These are phyloP conservation scores for Decapterus maruadsi DNA, from an alignment of 2,797 vertebrate genomes.

Conservation along the genomic window DNA sequence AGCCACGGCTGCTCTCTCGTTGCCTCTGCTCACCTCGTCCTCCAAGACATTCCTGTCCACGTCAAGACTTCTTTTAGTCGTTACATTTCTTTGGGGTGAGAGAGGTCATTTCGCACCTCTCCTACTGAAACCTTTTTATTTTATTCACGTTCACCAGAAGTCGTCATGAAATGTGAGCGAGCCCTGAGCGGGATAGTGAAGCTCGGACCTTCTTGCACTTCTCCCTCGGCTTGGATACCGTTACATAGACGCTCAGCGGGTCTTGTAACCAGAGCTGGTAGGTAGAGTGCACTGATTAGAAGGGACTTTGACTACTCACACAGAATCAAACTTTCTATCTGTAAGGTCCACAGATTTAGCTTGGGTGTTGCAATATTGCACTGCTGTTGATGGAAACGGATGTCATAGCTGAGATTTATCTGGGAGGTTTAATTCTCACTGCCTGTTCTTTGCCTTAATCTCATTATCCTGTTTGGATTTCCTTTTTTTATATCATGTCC, in stretches of 20 bases:
- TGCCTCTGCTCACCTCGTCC: not conserved
- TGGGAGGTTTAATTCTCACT: not conserved
- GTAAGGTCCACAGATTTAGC: not conserved
- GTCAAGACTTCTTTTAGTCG: not conserved
- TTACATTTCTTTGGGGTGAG: not conserved
- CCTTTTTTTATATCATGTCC: not conserved
- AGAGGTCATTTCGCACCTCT: not conserved
- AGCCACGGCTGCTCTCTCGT: not conserved
- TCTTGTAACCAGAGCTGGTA: not conserved
- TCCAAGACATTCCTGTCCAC: not conserved
- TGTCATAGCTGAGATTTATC: not conserved
- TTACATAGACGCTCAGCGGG: not conserved
- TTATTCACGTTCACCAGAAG: not conserved
- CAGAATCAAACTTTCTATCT: not conserved
- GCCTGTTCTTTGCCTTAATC: conserved; percentile 53
- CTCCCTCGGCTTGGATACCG: not conserved
- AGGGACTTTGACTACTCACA: conserved; percentile 12
- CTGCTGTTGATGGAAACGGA: conserved; percentile 9
- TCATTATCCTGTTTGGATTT: not conserved
- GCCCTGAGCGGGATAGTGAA: conserved; percentile 3
- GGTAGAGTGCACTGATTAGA: conserved; percentile 23
- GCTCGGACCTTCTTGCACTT: not conserved
- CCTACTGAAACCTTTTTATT: not conserved
- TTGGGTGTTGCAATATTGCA: conserved; percentile 35
- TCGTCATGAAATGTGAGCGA: not conserved